Evolutionary conservation across 2,888 invertebrate genomes (phyloP).

Genomic region (Brenthis hecate): DNA sequence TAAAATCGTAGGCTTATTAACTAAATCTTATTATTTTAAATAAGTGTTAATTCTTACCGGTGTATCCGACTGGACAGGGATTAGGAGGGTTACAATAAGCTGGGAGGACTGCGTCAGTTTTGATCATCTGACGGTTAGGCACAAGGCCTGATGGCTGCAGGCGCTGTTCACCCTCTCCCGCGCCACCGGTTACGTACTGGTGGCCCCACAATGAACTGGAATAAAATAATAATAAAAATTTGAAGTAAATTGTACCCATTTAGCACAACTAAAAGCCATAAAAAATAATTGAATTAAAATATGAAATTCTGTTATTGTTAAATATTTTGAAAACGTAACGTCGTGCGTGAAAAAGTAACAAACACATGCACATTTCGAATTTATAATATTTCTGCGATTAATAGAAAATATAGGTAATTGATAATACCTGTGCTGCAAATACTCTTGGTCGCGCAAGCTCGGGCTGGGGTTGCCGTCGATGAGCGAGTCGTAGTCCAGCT

Average conservation of each 20-base stretch:
- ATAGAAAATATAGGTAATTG: too few species aligned
- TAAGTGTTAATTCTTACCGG: conserved; percentile 76
- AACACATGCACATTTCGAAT: too few species aligned
- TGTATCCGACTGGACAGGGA: conserved; percentile 97
- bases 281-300: too few species aligned
- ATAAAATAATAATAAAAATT: background rate
- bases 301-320: too few species aligned
- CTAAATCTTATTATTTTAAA: too few species aligned
- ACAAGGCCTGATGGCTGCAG: conserved; percentile 81
- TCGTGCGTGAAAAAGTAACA: too few species aligned
- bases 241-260: too few species aligned
- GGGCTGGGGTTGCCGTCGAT: conserved; percentile 88
- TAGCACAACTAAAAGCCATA: too few species aligned
- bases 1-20: too few species aligned
- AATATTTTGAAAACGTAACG: too few species aligned
- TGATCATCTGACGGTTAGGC: conserved; percentile 88
- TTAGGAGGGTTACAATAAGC: conserved; percentile 99
- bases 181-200: conserved; percentile 89
- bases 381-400: too few species aligned
- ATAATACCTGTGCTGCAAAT: conserved; percentile 88
- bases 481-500: conserved; percentile 88
- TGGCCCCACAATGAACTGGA: conserved; percentile 87
- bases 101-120: conserved; percentile 95
- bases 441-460: conserved; percentile 93
- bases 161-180: conserved; percentile 88